Conservation (phyloP, 2,797 vertebrate genomes). For the Astyanax mexicanus region DNA sequence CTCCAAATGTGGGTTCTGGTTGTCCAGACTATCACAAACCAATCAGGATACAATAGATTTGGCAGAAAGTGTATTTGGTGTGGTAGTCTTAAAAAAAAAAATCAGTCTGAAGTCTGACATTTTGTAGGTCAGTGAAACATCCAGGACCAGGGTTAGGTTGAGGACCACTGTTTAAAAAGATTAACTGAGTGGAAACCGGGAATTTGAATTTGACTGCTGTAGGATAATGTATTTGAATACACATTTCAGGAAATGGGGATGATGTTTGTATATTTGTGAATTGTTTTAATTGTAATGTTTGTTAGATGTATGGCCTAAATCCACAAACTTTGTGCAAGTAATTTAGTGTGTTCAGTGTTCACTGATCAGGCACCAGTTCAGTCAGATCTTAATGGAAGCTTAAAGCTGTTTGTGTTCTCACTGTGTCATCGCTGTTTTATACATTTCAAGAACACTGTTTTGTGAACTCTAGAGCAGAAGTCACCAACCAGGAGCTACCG, state of each 20-base stretch:
- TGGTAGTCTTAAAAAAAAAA: no score
- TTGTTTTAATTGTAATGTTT: conserved; percentile 20
- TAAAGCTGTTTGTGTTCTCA: conserved; percentile 3
- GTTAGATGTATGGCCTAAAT: background rate
- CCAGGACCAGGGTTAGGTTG: no score
- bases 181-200: background rate
- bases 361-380: no score
- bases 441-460: background rate
- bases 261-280: conserved; percentile 16
- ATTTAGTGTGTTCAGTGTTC: conserved; percentile 24
- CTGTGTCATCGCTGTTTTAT: background rate
- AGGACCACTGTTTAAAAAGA: background rate
- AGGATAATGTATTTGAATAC: no score
- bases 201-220: background rate
- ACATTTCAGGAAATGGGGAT: conserved; percentile 25
- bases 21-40: no score
- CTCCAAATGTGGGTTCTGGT: no score
- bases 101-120: no score
- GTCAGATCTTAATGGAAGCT: conserved; percentile 8
- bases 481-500: no score
- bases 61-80: no score
- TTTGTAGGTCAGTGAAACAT: no score
- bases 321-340: conserved; percentile 11
- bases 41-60: no score
- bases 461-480: no score